A percentile compares a stretch with the other conserved stretches of the same genome.
Evolutionary conservation across 2,888 invertebrate genomes (phyloP).

Genomic region (Leptogaster cylindrica): DNA sequence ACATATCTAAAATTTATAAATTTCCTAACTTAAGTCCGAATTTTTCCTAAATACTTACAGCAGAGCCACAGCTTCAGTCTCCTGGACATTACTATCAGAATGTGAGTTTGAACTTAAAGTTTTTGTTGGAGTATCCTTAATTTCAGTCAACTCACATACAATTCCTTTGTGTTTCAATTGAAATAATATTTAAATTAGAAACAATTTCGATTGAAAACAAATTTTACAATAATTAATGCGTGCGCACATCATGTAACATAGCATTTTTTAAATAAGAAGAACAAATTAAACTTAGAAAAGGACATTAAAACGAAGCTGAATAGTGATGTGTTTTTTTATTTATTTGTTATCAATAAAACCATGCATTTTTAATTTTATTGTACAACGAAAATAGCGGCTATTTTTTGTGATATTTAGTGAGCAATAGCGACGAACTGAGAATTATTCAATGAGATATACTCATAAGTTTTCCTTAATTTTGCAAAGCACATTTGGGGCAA

Average conservation of each 20-base stretch:
- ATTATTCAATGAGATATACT: too few species aligned
- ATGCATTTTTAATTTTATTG: too few species aligned
- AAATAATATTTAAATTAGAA: not conserved
- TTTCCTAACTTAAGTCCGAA: not conserved
- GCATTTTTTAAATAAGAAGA: not conserved
- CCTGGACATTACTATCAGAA: slow-evolving; percentile 7
- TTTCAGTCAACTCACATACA: slow-evolving; percentile 9
- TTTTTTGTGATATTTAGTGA: too few species aligned
- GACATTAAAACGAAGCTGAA: too few species aligned
- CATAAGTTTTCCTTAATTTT: too few species aligned
- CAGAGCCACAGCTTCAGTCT: slow-evolving; percentile 32
- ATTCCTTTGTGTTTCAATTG: not conserved
- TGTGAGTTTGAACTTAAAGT: slow-evolving; percentile 19
- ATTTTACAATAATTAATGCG: not conserved
- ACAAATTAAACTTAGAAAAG: too few species aligned
- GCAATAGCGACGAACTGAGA: too few species aligned
- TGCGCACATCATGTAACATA: not conserved
- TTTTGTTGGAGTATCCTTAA: slow-evolving; percentile 8
- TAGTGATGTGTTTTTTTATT: not conserved
- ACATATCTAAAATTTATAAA: not conserved
- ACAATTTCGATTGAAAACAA: not conserved
- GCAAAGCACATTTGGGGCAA: too few species aligned
- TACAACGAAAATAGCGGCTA: too few species aligned
- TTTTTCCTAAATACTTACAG: not conserved
- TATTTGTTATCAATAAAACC: not conserved